Evolutionary conservation across 2,888 invertebrate species (phyloP).

Genomic region (Leptothorax acervorum): DNA sequence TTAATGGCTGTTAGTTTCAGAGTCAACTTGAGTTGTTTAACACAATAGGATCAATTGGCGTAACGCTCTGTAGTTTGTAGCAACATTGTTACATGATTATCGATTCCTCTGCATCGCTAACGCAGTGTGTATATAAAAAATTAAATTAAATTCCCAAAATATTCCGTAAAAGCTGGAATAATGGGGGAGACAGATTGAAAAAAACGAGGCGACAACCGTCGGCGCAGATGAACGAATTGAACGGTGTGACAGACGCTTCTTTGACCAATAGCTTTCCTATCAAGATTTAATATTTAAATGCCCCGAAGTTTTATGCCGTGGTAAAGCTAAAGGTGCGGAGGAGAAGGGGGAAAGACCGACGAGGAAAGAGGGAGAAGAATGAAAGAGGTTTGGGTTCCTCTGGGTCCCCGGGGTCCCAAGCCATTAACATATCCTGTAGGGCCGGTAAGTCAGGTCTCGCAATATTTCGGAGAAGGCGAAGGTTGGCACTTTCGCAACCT

Average conservation of each 20-base stretch:
- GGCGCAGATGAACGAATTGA: slow-evolving; percentile 26
- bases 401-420: slow-evolving; percentile 63
- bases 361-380: slow-evolving; percentile 4
- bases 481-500: slow-evolving; percentile 71
- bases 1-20: background rate
- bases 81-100: background rate
- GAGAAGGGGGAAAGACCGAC: slow-evolving; percentile 26
- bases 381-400: slow-evolving; percentile 60
- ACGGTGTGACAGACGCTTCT: slow-evolving; percentile 57
- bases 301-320: slow-evolving; percentile 56
- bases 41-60: background rate
- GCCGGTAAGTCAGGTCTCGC: slow-evolving; percentile 83
- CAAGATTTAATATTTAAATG: slow-evolving; percentile 81
- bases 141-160: background rate
- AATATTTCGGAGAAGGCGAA: slow-evolving; percentile 75
- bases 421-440: slow-evolving; percentile 84
- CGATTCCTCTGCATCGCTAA: background rate
- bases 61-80: background rate
- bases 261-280: slow-evolving; percentile 70
- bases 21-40: background rate
- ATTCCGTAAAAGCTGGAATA: background rate
- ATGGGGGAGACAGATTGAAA: background rate
- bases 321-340: slow-evolving; percentile 20
- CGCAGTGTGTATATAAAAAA: background rate
- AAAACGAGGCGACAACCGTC: slow-evolving; percentile 46